Evolutionary conservation across 1,140 invertebrate genomes (phyloP).

Genomic region (Helicoverpa zea): DNA sequence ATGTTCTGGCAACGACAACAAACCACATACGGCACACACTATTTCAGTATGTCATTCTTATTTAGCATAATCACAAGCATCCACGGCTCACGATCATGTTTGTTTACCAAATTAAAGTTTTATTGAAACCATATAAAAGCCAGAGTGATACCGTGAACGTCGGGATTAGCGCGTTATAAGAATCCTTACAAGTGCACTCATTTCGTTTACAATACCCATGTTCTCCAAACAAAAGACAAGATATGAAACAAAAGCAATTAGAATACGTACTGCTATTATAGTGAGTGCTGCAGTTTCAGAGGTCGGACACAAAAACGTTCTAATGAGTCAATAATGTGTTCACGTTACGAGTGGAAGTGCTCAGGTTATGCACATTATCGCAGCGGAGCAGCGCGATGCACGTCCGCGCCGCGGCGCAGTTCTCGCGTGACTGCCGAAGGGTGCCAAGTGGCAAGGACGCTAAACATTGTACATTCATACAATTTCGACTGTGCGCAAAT

Average conservation of each 20-base stretch:
- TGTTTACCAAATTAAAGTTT: conserved; percentile 38
- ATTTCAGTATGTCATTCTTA: background rate
- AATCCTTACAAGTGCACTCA: conserved; percentile 30
- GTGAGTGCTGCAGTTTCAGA: conserved; percentile 22
- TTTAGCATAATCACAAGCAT: background rate
- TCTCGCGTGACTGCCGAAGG: conserved; percentile 44
- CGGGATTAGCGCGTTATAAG: conserved; percentile 38
- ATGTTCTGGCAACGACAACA: conserved; percentile 14
- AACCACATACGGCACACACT: conserved; percentile 6
- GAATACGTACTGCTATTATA: conserved; percentile 35
- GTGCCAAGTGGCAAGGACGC: conserved; percentile 42
- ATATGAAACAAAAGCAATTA: conserved; percentile 23
- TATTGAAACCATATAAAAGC: conserved; percentile 39
- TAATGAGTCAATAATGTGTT: conserved; percentile 28
- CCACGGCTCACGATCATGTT: conserved; percentile 1
- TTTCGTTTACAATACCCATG: conserved; percentile 3
- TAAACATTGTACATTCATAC: conserved; percentile 1
- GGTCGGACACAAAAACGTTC: conserved; percentile 7
- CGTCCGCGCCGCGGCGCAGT: conserved; percentile 23
- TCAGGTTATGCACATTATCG: conserved; percentile 15
- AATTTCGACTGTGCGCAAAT: conserved; percentile 16
- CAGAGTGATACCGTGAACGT: conserved; percentile 8
- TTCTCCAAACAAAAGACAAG: conserved; percentile 14
- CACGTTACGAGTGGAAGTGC: conserved; percentile 11
- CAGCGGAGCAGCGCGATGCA: conserved; percentile 7